Base-by-base conservation (phyloP, 2,888 invertebrate genomes). In the Drosophila prostipennis region DNA sequence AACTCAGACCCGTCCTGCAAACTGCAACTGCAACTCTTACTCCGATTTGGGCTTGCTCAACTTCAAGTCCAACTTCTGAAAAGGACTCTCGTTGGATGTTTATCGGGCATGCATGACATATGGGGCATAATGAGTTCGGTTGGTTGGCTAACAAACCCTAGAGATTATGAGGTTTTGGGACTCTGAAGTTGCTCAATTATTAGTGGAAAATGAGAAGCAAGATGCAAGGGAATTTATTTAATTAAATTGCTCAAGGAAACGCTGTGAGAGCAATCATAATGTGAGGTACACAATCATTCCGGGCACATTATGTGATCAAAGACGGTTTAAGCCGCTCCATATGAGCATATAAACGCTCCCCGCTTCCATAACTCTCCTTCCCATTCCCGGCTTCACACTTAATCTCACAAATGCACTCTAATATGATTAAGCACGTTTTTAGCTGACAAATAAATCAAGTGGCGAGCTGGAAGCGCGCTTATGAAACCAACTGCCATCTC, bases 381-480 rank as follows among this genome's bases (percentile, higher is more conserved):
- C 52, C 48, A 43, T 57, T 68, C 54, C 54, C 67, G 34, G 48
- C 58, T 75, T 74, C 54, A 67, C 64, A 79, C 75, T 87, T 87
- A 82, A 82, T 82, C 82, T 87, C 80, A 85, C 69, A 87, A 86
- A 86, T 85, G 86, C 89, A 89, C 87, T 88, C 81, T 89, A 81
- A 89, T 89, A 88, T 88, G 88, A 88, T 88, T 86, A 89, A 89
- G 88, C 89, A 89, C 88, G 88, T 89, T 88, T 86, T 80, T 81
- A 87, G 83, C 89, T 80, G 68, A 54, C 65, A 77, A 79, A 88
- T 88, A 89, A 88, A 88, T 88, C 88, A 88, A 86, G 74, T 79
- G 81, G 70, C 80, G 87, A 65, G 68, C 70, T 74, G 55, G 56
- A 58, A 80, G 43, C 68, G 68, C 72, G 81, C 64, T 80, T 80